Evolutionary conservation across 2,797 vertebrate genomes (phyloP), one percentile per base, ranked within the genome.

Genomic region (Lutjanus argentimaculatus): DNA sequence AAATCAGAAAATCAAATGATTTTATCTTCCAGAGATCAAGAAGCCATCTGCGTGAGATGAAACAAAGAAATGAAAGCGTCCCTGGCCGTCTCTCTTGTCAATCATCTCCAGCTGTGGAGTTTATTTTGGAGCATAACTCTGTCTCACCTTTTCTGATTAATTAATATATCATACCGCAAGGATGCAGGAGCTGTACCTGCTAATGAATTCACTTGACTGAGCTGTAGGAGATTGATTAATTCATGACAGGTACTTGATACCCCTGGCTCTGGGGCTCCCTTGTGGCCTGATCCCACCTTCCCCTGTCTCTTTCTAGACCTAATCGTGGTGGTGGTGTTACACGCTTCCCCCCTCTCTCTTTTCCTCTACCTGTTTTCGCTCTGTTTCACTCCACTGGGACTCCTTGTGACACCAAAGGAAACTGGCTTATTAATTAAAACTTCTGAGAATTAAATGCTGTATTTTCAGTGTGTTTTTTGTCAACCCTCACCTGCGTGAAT

Each of bases 171-270:
- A 85, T 65, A 62, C 48, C 30, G 52, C 12, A 46, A 79, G 78
- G 83, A 75, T 70, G 52, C 80, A 42, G 69, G 69, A 72, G 74
- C 82, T 53, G 80, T 64, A 91, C 58, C 80, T 88, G 93, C 84
- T 93, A 94, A 94, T 92, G 86, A 93, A 92, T 94, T 93, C 89
- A 89, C 84, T 43, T 43, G 84, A 86, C 82, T 70, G 74, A 83
- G 70, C 76, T 63, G 83, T 43, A 62, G 70, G 66, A 85, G 84
- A 79, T 48, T 91, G 82, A 93, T 92, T 90, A 86, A 93, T 92
- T 93, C 91, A 90, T 92, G 82, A 86, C 92, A 93, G 88, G 83
- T 82, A 84, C 84, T 73, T 79, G 74, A 83, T 86, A 68, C 79
- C 88, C 79, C 75, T 0, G 78, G 83, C 84, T 67, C 71, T 1